These are phyloP conservation scores for cattle (Bos taurus) DNA, from an alignment of 2,113 vertebrate genomes.

Conservation along the genomic window ARS-UCD2.0 NC_037345.1:8014001-8014500, in stretches of 20 bases:
- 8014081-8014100: neutral
- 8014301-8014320: neutral
- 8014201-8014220: fast-evolving
- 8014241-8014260: neutral
- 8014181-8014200: neutral
- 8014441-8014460: neutral
- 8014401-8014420: neutral
- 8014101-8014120: neutral
- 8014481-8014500: too few species aligned
- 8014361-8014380: neutral
- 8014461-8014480: fast-evolving
- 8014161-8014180: neutral
- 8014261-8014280: neutral
- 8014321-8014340: neutral
- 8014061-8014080: neutral
- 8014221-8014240: too few species aligned
- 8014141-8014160: neutral
- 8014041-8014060: neutral
- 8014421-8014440: fast-evolving
- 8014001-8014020: neutral
- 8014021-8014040: neutral
- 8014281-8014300: fast-evolving
- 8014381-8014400: neutral
- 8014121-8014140: neutral
- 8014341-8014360: neutral